Conservation (phyloP, 2,888 invertebrate species). For the Atethmia centrago region DNA sequence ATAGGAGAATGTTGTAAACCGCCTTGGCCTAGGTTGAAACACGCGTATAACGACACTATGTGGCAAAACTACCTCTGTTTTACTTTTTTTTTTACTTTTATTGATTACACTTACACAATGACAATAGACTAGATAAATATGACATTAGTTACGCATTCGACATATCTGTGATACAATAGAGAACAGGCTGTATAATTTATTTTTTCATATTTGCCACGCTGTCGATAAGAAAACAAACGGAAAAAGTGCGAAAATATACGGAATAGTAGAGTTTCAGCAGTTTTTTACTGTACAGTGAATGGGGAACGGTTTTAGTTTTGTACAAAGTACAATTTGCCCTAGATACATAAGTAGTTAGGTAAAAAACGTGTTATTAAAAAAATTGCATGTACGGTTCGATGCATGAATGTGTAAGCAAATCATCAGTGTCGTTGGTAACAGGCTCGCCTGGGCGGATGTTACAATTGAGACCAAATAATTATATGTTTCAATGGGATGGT, state of each 20-base stretch:
- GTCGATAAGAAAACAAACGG: constrained; percentile 74
- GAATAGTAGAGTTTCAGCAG: constrained; percentile 77
- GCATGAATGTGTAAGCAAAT: constrained; percentile 84
- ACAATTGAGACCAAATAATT: constrained; percentile 90
- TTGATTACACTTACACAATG: constrained; percentile 70
- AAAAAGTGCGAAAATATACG: constrained; percentile 75
- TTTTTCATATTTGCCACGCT: constrained; percentile 84
- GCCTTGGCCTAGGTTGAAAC: constrained; percentile 90
- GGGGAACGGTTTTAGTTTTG: constrained; percentile 86
- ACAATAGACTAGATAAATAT: constrained; percentile 78
- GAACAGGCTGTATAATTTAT: constrained; percentile 80
- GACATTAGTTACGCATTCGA: constrained; percentile 83
- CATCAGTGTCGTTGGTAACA: constrained; percentile 83
- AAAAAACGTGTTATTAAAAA: constrained; percentile 85
- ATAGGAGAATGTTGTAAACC: constrained; percentile 88
- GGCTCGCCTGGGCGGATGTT: constrained; percentile 85
- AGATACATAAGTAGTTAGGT: constrained; percentile 90
- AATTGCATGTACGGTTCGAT: constrained; percentile 83
- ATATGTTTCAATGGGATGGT: constrained; percentile 90
- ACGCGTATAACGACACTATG: constrained; percentile 80
- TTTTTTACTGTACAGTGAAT: constrained; percentile 84
- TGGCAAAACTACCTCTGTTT: constrained; percentile 85
- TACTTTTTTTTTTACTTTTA: constrained; percentile 71
- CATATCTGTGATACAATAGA: constrained; percentile 89
- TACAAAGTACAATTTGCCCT: constrained; percentile 91